phyloP scores from a whole-genome alignment of 2,113 vertebrate species.

The Poeciliopsis prolifica region DNA sequence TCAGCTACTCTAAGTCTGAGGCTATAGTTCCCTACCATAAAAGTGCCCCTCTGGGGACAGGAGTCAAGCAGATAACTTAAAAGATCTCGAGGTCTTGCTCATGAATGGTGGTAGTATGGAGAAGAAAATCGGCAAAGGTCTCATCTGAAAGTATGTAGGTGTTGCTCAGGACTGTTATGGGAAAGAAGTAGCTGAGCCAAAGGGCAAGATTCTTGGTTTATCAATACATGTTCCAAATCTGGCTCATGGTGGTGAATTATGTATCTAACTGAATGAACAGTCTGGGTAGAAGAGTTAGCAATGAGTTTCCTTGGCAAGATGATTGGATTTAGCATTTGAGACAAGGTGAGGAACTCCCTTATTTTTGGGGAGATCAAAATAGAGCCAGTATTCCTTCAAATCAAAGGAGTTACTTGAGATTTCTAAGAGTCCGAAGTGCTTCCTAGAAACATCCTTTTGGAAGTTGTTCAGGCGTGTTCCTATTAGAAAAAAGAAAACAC shows the following conservation, averaged over 20 bases:
- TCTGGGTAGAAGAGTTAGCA: background rate
- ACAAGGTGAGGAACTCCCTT: too few species aligned
- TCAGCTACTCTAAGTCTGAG: too few species aligned
- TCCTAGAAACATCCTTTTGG: background rate
- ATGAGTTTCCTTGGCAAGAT: too few species aligned
- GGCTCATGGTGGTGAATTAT: background rate
- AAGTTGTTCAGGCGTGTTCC: background rate
- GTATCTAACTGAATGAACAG: background rate
- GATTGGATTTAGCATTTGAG: too few species aligned
- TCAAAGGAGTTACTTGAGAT: background rate
- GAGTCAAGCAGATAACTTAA: background rate
- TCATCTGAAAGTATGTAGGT: background rate
- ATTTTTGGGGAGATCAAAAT: too few species aligned
- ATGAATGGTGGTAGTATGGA: background rate
- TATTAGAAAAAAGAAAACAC: background rate
- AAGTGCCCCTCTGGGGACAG: background rate
- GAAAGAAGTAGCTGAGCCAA: background rate
- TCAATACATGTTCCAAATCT: background rate
- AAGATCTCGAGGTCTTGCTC: background rate
- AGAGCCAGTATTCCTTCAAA: too few species aligned
- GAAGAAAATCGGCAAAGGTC: background rate
- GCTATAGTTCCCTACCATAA: background rate
- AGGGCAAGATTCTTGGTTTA: background rate
- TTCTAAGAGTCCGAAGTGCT: background rate
- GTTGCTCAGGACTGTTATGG: background rate